Conservation (phyloP, 2,888 invertebrate species). For the Eucriotettix oculatus region DNA sequence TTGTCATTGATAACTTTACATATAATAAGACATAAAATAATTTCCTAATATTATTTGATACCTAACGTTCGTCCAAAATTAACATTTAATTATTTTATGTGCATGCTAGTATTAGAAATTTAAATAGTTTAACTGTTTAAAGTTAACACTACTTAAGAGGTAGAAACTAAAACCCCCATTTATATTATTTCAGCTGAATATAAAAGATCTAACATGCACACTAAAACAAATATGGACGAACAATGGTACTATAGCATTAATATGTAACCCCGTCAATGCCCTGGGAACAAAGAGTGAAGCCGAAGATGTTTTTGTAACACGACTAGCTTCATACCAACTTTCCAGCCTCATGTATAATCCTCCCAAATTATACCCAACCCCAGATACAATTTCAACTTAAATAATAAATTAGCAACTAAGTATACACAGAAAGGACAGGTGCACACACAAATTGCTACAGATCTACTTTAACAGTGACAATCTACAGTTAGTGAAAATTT, state of each 20-base stretch:
- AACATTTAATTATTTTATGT: conserved; percentile 5
- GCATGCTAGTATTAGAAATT: conserved; percentile 6
- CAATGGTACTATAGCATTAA: conserved; percentile 1
- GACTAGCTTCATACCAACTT: conserved; percentile 20
- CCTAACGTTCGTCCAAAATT: conserved; percentile 8
- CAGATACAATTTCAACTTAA: too few species aligned
- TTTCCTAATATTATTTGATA: not conserved
- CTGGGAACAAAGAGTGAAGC: conserved; percentile 15
- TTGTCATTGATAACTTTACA: not conserved
- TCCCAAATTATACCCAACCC: too few species aligned
- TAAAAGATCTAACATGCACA: conserved; percentile 9
- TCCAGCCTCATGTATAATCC: conserved; percentile 29
- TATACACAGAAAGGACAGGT: too few species aligned
- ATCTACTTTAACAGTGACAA: too few species aligned
- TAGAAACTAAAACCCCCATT: not conserved
- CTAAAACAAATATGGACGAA: conserved; percentile 8
- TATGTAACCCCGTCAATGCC: conserved; percentile 10
- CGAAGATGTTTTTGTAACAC: conserved; percentile 9
- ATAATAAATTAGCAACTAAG: too few species aligned
- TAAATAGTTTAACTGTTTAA: too few species aligned
- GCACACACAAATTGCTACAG: too few species aligned
- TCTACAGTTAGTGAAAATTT: too few species aligned
- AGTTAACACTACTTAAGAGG: too few species aligned
- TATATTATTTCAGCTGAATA: not conserved
- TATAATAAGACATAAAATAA: not conserved